phyloP scores from a whole-genome alignment of 2,113 vertebrate genomes.

The Tretioscincus oriximinensis region DNA sequence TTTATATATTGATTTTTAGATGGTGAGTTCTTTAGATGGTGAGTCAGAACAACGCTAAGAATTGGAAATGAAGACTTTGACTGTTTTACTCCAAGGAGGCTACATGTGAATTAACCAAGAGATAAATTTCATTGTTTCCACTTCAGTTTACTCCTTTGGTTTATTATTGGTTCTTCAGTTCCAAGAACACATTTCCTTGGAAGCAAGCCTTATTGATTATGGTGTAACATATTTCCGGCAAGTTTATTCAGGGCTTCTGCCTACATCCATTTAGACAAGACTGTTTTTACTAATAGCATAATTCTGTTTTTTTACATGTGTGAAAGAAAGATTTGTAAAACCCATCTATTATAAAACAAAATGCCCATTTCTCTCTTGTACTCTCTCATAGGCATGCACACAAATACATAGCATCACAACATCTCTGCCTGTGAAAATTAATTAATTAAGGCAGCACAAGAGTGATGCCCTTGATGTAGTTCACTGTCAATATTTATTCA shows the following conservation, averaged over 20 bases:
- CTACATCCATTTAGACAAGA: slow-evolving; percentile 27
- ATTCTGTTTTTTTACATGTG: slow-evolving; percentile 25
- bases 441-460: slow-evolving; percentile 41
- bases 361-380: neutral
- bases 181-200: slow-evolving; percentile 7
- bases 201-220: slow-evolving; percentile 12
- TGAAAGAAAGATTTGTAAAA: slow-evolving; percentile 16
- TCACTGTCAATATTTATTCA: neutral
- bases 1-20: too few relatives aligned
- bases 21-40: too few relatives aligned
- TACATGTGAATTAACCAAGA: neutral
- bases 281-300: neutral
- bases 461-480: neutral
- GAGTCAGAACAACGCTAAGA: too few relatives aligned
- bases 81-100: neutral
- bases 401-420: neutral
- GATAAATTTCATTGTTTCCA: neutral
- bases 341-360: slow-evolving; percentile 62
- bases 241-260: slow-evolving; percentile 12
- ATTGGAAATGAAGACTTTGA: too few relatives aligned
- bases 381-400: too few relatives aligned
- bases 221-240: slow-evolving; percentile 1
- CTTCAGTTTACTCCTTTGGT: neutral
- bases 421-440: slow-evolving; percentile 56
- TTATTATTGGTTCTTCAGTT: slow-evolving; percentile 8